Evolutionary conservation across 2,797 vertebrate species (phyloP).

Genomic region (Poecilia picta): DNA sequence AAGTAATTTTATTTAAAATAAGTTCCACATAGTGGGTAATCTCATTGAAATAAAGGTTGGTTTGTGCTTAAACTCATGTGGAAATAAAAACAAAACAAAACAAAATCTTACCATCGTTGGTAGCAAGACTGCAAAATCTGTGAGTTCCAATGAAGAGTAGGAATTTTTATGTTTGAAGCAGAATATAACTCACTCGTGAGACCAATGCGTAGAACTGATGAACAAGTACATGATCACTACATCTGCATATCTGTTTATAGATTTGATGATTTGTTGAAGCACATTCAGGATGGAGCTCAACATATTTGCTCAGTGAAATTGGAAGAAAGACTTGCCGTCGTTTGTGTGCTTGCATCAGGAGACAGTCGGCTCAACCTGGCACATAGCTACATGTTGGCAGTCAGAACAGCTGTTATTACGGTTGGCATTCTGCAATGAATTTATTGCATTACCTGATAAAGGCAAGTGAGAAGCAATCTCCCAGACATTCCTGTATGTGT

Average conservation of each 20-base stretch:
- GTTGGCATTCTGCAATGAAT: neutral
- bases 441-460: neutral
- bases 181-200: neutral
- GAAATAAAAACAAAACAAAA: no score
- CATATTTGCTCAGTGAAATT: neutral
- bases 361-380: neutral
- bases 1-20: conserved; percentile 1
- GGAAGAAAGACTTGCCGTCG: neutral
- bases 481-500: neutral
- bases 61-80: no score
- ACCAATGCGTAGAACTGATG: neutral
- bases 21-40: no score
- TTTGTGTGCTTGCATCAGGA: neutral
- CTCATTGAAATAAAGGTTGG: neutral
- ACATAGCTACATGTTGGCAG: neutral
- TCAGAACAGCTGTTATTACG: neutral
- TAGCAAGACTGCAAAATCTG: neutral
- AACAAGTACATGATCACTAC: neutral
- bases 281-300: neutral
- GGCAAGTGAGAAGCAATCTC: neutral
- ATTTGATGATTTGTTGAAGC: neutral
- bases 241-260: neutral
- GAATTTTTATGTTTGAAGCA: neutral
- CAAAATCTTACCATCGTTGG: neutral
- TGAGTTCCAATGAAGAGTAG: neutral